Evolutionary conservation across 2,797 vertebrate species (phyloP), one percentile per base, ranked within the genome.

Genomic region (Ataeniobius toweri): DNA sequence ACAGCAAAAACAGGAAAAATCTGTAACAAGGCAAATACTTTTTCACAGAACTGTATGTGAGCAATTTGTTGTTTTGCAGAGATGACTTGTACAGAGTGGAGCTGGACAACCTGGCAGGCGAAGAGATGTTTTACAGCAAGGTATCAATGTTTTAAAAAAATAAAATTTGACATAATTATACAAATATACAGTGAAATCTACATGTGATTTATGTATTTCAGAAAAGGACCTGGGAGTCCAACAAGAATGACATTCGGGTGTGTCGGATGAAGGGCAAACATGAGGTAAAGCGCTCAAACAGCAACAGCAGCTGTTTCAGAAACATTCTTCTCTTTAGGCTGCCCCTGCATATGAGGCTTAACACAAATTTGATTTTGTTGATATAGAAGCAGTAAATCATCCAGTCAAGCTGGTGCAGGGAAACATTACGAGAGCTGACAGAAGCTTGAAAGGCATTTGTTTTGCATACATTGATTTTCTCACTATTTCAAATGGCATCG

Each of bases 241-340:
- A 97, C 86, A 97, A 97, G 85, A 97, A 97, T 0, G 97, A 99
- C 92, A 99, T 99, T 78, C 95, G 97, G 83, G 97, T 99, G 93
- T 99, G 98, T 88, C 89, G 96, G 69, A 99, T 99, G 98, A 99
- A 98, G 93, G 98, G 98, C 88, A 99, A 99, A 83, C 97, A 98
- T 0, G 97, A 99, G 96, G 98, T 99, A 90, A 73, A 63, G 75
- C 75, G 75, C 88, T 83, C 89, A 83, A 81, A 87, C 85, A 74
- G 80, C 86, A 82, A 88, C 83, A 83, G 71, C 89, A 86, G 88
- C 85, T 90, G 88, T 71, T 80, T 46, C 18, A 80, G 77, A 76
- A 85, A 87, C 75, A 74, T 70, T 83, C 85, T 88, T 89, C 89
- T 87, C 31, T 39, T 6, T 24, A 44, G 81, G 86, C 85, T 80